Conservation (phyloP, 2,113 vertebrate genomes). For the Labrus mixtus region DNA sequence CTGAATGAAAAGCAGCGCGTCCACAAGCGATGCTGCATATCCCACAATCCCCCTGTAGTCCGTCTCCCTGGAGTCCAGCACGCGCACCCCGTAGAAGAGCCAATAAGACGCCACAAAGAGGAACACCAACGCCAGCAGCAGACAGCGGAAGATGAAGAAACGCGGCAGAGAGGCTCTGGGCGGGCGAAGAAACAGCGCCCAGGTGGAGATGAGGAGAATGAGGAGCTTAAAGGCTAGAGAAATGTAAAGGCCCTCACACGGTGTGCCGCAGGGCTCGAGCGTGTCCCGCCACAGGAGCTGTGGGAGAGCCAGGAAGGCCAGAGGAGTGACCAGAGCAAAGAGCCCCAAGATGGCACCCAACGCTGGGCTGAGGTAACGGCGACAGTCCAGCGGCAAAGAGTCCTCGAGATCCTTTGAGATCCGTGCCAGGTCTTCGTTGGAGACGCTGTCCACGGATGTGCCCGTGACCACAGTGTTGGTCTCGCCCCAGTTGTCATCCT, state of each 20-base stretch:
- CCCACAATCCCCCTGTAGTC: slow-evolving; percentile 91
- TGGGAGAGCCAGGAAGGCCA: slow-evolving; percentile 91
- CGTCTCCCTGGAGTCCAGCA: slow-evolving; percentile 88
- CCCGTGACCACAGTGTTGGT: slow-evolving; percentile 93
- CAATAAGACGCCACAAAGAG: slow-evolving; percentile 92
- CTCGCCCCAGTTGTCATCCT: slow-evolving; percentile 97
- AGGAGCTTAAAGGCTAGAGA: slow-evolving; percentile 94
- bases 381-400: slow-evolving; percentile 87
- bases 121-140: slow-evolving; percentile 92
- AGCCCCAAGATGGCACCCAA: slow-evolving; percentile 86
- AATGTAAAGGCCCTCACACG: slow-evolving; percentile 93
- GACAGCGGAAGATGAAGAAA: slow-evolving; percentile 87
- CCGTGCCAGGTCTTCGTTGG: slow-evolving; percentile 91
- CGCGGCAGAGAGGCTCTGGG: slow-evolving; percentile 88
- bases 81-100: slow-evolving; percentile 91
- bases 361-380: slow-evolving; percentile 84
- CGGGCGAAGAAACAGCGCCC: slow-evolving; percentile 91
- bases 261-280: slow-evolving; percentile 88
- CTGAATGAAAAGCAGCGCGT: slow-evolving; percentile 92
- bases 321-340: slow-evolving; percentile 88
- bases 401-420: slow-evolving; percentile 92
- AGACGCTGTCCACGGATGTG: slow-evolving; percentile 93
- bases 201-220: slow-evolving; percentile 91
- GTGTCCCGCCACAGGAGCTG: slow-evolving; percentile 90
- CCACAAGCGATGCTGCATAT: slow-evolving; percentile 90